Evolutionary conservation across 2,888 invertebrate species (phyloP).

Genomic region (Parthenolecanium corni): DNA sequence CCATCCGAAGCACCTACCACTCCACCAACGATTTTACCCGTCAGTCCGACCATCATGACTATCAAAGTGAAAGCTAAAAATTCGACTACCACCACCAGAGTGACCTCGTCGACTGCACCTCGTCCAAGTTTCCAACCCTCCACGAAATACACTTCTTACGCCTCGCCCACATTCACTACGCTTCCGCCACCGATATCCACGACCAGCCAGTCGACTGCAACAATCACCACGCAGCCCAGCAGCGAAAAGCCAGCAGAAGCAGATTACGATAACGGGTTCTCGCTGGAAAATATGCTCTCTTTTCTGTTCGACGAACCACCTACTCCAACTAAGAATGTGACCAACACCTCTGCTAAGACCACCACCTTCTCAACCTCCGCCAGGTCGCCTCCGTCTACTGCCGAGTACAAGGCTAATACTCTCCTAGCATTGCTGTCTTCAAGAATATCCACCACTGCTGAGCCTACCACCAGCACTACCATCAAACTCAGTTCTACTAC

Average conservation of each 20-base stretch:
- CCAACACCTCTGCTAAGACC: background rate
- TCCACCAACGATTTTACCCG: background rate
- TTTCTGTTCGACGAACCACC: constrained; percentile 46
- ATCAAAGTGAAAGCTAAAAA: constrained; percentile 14
- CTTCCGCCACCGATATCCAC: background rate
- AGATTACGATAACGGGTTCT: constrained; percentile 43
- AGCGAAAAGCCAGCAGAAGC: constrained; percentile 37
- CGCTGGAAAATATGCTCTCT: constrained; percentile 51
- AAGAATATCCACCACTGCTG: background rate
- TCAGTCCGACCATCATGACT: background rate
- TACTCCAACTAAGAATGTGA: constrained; percentile 34
- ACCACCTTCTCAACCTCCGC: background rate
- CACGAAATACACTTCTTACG: background rate
- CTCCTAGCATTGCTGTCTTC: background rate
- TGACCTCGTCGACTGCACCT: constrained; percentile 33
- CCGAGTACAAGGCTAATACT: background rate
- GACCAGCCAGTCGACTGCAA: background rate
- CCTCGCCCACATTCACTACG: background rate
- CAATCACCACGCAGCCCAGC: background rate
- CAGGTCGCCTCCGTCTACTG: background rate
- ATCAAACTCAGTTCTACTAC: too few relatives aligned
- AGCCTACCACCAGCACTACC: background rate
- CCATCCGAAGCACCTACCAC: background rate
- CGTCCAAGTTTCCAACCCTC: constrained; percentile 37
- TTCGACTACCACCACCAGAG: background rate